phyloP scores from a whole-genome alignment of 2,888 invertebrate genomes.

The Xestia rhomboidea region DNA sequence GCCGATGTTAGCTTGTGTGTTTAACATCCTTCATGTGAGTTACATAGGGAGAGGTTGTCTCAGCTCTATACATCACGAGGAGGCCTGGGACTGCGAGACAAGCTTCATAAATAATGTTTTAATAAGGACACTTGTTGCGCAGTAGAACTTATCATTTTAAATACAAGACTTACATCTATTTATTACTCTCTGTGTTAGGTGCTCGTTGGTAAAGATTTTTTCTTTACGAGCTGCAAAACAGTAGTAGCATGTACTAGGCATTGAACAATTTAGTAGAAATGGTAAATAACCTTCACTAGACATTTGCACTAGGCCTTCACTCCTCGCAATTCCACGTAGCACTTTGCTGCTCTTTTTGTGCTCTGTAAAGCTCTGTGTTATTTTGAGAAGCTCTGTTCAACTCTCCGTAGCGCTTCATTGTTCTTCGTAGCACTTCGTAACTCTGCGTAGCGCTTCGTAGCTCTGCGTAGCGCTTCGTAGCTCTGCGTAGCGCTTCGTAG shows the following conservation, averaged over 20 bases:
- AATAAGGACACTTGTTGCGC: constrained; percentile 50
- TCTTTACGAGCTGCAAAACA: not conserved
- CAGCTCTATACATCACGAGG: constrained; percentile 43
- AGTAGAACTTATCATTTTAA: constrained; percentile 35
- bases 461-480: not conserved
- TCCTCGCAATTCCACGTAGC: not conserved
- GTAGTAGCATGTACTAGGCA: not conserved
- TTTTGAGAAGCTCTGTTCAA: not conserved
- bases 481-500: not conserved
- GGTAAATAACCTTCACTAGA: not conserved
- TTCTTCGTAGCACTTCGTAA: not conserved
- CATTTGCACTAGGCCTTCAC: not conserved
- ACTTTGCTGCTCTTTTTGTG: not conserved
- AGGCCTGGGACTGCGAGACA: constrained; percentile 34
- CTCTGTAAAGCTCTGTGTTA: not conserved
- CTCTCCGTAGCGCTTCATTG: not conserved
- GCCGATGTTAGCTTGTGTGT: constrained; percentile 56
- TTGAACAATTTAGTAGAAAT: not conserved
- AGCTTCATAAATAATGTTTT: constrained; percentile 53
- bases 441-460: not conserved
- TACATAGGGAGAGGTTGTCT: constrained; percentile 50
- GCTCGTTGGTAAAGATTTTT: not conserved
- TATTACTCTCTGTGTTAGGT: constrained; percentile 2
- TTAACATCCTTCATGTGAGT: constrained; percentile 62
- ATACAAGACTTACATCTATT: constrained; percentile 26